These are phyloP conservation scores for Drosophila planitibia DNA, from an alignment of 2,888 invertebrate species.

Conservation along the genomic window DNA sequence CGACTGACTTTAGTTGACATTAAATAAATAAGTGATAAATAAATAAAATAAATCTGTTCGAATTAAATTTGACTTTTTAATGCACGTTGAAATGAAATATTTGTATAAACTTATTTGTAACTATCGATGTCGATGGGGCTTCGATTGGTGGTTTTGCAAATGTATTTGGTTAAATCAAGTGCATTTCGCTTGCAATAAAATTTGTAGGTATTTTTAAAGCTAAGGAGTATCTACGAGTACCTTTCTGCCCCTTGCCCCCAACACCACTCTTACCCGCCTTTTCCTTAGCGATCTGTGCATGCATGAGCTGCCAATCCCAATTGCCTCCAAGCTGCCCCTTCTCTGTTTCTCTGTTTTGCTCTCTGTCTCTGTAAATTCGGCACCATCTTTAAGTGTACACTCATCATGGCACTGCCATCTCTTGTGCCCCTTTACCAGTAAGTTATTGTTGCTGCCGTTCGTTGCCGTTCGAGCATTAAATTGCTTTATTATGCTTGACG, in stretches of 20 bases:
- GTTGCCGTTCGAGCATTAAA: conserved; percentile 71
- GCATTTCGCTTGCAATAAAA: background rate
- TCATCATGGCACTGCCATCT: background rate
- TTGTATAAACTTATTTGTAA: background rate
- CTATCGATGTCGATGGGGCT: background rate
- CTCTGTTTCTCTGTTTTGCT: background rate
- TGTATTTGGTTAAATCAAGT: background rate
- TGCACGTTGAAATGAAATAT: background rate
- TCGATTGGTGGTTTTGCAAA: background rate
- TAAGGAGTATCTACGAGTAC: background rate
- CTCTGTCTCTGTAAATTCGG: background rate
- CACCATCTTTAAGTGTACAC: background rate
- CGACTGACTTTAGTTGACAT: too few species aligned
- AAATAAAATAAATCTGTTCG: too few species aligned
- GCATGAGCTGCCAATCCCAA: conserved; percentile 58
- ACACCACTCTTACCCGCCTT: background rate
- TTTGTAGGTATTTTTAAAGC: background rate
- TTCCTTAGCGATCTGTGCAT: conserved; percentile 50
- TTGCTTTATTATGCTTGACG: conserved; percentile 79
- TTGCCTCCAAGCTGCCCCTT: conserved; percentile 26
- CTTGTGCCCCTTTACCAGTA: conserved; percentile 8
- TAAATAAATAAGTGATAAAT: too few species aligned
- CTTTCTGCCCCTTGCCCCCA: background rate
- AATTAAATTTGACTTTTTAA: background rate
- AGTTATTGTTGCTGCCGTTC: conserved; percentile 59